These are phyloP conservation scores for Druon quercuslanigerum DNA, from an alignment of 1,140 invertebrate species.

Conservation along the genomic window DNA sequence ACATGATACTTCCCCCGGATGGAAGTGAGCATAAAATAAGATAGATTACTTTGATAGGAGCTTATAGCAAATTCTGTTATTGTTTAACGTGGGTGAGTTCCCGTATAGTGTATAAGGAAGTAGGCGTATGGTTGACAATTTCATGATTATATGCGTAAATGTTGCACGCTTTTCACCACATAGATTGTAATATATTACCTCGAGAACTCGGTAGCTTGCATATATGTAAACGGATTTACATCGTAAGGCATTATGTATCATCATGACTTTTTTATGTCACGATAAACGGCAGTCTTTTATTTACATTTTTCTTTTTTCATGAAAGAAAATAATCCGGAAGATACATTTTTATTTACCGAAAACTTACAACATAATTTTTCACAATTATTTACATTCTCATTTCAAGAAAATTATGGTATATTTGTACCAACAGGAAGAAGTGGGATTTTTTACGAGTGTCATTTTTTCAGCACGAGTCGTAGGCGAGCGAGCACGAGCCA, in stretches of 20 bases:
- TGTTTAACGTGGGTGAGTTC: conserved; percentile 13
- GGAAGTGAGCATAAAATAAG: conserved; percentile 19
- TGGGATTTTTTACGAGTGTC: no score
- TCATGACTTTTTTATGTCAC: background rate
- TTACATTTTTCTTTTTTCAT: background rate
- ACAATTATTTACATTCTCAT: no score
- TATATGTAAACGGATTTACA: background rate
- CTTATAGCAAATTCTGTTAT: conserved; percentile 13
- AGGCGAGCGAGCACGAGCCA: no score
- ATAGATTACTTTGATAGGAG: conserved; percentile 18
- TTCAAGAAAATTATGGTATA: no score
- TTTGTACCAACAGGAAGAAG: no score
- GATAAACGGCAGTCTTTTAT: background rate
- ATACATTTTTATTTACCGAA: background rate
- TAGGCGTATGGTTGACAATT: conserved; percentile 28
- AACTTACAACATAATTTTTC: no score
- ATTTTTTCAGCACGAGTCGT: no score
- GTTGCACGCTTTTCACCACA: background rate
- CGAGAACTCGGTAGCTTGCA: background rate
- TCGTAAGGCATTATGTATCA: background rate
- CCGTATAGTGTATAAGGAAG: background rate
- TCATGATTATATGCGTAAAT: background rate
- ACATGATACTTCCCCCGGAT: conserved; percentile 11
- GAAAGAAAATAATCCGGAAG: background rate
- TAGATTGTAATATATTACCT: conserved; percentile 23